Evolutionary conservation across 2,113 vertebrate genomes (phyloP).

Genomic region (Cyphotilapia sp.): DNA sequence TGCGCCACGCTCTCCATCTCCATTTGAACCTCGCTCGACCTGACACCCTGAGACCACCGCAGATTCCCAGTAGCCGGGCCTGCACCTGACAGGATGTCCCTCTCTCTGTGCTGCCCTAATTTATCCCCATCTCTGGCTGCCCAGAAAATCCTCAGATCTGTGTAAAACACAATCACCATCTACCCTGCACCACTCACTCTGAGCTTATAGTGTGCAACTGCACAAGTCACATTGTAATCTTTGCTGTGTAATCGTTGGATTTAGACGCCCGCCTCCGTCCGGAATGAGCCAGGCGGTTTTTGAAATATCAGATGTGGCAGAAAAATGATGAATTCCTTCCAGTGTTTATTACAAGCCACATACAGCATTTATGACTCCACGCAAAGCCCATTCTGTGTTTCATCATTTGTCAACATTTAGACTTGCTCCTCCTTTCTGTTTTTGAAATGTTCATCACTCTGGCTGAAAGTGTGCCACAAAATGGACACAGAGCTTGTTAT

Average conservation of each 20-base stretch:
- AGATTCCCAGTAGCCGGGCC: neutral
- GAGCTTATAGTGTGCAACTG: constrained; percentile 45
- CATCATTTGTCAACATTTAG: constrained; percentile 25
- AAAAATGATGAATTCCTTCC: constrained; percentile 24
- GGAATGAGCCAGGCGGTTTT: constrained; percentile 21
- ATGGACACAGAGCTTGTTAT: neutral
- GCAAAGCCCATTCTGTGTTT: neutral
- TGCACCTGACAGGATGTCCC: constrained; percentile 31
- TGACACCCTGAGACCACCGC: neutral
- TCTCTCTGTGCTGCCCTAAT: constrained; percentile 32
- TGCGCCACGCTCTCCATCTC: neutral
- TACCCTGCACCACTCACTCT: constrained; percentile 8
- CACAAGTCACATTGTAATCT: constrained; percentile 62
- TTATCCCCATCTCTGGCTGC: constrained; percentile 30
- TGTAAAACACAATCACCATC: constrained; percentile 54
- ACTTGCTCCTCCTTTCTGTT: neutral
- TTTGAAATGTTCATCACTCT: constrained; percentile 15
- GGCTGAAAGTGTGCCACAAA: neutral
- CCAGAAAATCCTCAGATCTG: constrained; percentile 57
- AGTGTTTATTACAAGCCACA: constrained; percentile 17
- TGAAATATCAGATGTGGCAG: constrained; percentile 40
- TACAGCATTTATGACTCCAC: neutral
- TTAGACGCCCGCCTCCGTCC: constrained; percentile 25
- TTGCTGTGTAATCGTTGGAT: constrained; percentile 62
- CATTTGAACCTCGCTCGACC: neutral